Percentiles rank a stretch among this genome's conserved stretches.
Conservation (phyloP, 2,113 vertebrate species). For the Condylura cristata region DNA sequence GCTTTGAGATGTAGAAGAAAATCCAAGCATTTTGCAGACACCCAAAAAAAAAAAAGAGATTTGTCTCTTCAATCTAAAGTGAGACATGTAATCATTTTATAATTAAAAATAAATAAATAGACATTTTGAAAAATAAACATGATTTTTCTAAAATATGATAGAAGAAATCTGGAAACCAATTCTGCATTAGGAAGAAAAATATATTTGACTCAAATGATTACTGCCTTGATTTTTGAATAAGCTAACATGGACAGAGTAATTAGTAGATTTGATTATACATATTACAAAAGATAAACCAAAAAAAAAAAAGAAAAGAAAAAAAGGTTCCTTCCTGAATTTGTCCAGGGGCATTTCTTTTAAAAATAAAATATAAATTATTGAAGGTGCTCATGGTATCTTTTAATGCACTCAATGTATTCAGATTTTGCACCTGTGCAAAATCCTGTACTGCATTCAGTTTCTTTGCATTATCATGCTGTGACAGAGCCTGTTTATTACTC, state of each 20-base stretch:
- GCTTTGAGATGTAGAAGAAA: conserved; percentile 83
- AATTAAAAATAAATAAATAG: conserved; percentile 75
- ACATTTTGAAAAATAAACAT: conserved; percentile 70
- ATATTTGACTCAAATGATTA: conserved; percentile 23
- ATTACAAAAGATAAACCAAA: conserved; percentile 24
- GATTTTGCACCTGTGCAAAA: neutral
- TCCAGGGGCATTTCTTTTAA: conserved; percentile 9
- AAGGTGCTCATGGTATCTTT: neutral
- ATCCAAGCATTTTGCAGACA: conserved; percentile 79
- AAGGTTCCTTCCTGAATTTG: conserved; percentile 31
- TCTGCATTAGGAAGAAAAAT: conserved; percentile 59
- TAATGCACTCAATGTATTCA: neutral
- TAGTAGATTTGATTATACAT: conserved; percentile 32
- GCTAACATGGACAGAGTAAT: conserved; percentile 55
- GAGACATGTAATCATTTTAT: conserved; percentile 75
- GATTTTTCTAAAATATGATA: conserved; percentile 65
- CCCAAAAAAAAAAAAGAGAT: conserved; percentile 1
- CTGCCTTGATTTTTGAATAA: conserved; percentile 66
- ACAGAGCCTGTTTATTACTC: neutral
- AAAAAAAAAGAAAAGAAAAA: neutral
- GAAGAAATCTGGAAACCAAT: conserved; percentile 17
- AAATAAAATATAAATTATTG: neutral
- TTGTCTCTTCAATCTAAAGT: conserved; percentile 76
- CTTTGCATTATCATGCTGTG: conserved; percentile 18
- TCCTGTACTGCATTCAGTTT: neutral